Evolutionary conservation across 2,113 vertebrate genomes (phyloP), one percentile per base, ranked within the genome.

Genomic region (Dicerorhinus sumatrensis): DNA sequence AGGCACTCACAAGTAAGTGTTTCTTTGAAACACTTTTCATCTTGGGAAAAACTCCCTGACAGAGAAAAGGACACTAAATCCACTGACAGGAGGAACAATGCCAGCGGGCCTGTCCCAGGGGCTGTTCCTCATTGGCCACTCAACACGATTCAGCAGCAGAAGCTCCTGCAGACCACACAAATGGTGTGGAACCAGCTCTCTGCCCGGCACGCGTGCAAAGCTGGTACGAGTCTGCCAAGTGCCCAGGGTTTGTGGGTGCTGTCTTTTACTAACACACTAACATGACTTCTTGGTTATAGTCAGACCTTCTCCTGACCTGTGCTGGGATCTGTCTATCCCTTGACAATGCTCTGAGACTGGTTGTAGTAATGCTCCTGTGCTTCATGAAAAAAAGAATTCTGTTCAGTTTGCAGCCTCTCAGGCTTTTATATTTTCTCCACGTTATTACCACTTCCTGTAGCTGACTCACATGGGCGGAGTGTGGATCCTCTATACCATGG

Each of bases 1-100:
- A 98, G 97, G 97, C 97, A 97, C 96, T 92, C 91, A 80, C 70
- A 79, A 80, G 95, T 83, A 27, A 80, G 96, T 83, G 31, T 89
- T 93, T 92, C 94, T 77, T 20, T 95, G 11, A 72, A 94, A 90
- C 7, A 60, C 72, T 83, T 94, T 67, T 89, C 92, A 83, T 94
- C 63, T 85, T 60, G 54, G 58, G 51, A 86, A 92, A 88, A 58
- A 89, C 46, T 80, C 39, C 58, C 25, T 65, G 36, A 80, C 60
- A 67, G 72, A 92, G 69, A 92, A 58, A 56, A 80, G 96, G 48
- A 20, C 14, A 5, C 16, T 18, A 42, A 75, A 31, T 84, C 63
- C 23, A 21, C 31, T 2, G 48, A n/a, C 11, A 91, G 46, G 51
- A 83, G 16, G 18, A 60, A 31, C 2, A 1, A 48, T 12, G 42